phyloP scores from a whole-genome alignment of 2,888 invertebrate species.

The Morpho achilles region DNA sequence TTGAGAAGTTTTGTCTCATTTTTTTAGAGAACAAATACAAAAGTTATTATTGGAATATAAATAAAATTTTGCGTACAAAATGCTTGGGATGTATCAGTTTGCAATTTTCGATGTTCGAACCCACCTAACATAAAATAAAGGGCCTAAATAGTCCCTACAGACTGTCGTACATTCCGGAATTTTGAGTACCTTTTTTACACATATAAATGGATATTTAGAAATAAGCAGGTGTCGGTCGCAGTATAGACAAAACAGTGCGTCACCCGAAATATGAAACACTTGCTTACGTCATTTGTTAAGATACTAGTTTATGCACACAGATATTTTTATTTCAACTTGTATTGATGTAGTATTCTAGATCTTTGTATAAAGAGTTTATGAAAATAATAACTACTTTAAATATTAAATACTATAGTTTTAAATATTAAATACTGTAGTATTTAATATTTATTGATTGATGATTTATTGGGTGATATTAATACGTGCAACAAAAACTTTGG shows the following conservation, averaged over 20 bases:
- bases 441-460: too few relatives aligned
- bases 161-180: conserved; percentile 24
- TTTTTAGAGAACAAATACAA: conserved; percentile 6
- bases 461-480: too few relatives aligned
- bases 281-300: conserved; percentile 5
- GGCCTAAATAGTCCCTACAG: conserved; percentile 9
- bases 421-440: too few relatives aligned
- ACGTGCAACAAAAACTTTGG: too few relatives aligned
- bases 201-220: conserved; percentile 10
- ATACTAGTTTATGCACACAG: conserved; percentile 5
- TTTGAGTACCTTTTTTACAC: conserved; percentile 19
- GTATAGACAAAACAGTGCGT: conserved; percentile 27
- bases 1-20: too few relatives aligned
- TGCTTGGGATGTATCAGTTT: too few relatives aligned
- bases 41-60: neutral
- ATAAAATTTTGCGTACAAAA: neutral
- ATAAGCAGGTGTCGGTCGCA: conserved; percentile 27
- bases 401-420: too few relatives aligned
- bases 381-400: too few relatives aligned
- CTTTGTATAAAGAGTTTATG: too few relatives aligned
- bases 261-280: conserved; percentile 18
- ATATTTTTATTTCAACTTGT: neutral
- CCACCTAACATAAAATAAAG: conserved; percentile 18
- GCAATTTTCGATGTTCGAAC: conserved; percentile 2
- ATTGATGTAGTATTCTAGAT: too few relatives aligned